Evolutionary conservation across 2,113 vertebrate species (phyloP).

Genomic region (Perca fluviatilis): DNA sequence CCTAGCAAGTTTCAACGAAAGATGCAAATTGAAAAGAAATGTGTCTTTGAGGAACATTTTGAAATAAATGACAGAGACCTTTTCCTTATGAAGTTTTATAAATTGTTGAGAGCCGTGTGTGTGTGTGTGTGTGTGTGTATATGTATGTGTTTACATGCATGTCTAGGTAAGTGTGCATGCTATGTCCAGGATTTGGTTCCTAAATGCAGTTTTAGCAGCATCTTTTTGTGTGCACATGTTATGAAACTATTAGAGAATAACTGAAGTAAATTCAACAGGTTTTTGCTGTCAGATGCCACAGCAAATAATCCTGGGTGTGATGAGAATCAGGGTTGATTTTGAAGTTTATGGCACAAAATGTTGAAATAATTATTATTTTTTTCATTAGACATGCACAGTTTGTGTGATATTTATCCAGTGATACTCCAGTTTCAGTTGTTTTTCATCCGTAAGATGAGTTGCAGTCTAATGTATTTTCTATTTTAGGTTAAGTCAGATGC

Average conservation of each 20-base stretch:
- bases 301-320: background rate
- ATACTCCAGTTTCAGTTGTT: no score
- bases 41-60: background rate
- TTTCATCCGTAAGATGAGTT: no score
- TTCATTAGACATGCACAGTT: background rate
- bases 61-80: background rate
- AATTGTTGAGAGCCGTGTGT: background rate
- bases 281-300: background rate
- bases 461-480: no score
- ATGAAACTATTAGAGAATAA: background rate
- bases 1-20: background rate
- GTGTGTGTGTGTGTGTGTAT: background rate
- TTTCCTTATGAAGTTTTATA: background rate
- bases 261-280: background rate
- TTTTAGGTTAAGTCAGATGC: background rate
- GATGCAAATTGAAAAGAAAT: background rate
- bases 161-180: slow-evolving; percentile 41
- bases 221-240: background rate
- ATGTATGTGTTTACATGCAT: slow-evolving; percentile 25
- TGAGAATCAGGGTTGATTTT: background rate
- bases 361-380: background rate
- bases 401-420: background rate
- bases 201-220: slow-evolving; percentile 7
- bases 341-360: background rate
- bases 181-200: background rate